Conservation (phyloP, 2,888 invertebrate genomes). For the Hololepta plana region DNA sequence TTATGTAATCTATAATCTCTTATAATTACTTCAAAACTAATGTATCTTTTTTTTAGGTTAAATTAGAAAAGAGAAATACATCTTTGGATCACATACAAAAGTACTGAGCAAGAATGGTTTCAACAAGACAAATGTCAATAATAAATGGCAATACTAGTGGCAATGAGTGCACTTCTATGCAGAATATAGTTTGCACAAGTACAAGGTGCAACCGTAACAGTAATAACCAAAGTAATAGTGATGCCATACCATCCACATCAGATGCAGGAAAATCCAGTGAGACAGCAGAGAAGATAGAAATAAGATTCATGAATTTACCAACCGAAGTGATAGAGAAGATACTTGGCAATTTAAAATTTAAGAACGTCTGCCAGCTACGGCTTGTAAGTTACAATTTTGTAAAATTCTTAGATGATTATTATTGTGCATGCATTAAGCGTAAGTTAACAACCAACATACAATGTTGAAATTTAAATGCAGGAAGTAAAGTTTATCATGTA, state of each 20-base stretch:
- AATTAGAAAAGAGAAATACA: no score
- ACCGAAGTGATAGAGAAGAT: constrained; percentile 67
- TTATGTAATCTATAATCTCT: no score
- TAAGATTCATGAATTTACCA: constrained; percentile 52
- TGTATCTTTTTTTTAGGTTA: no score
- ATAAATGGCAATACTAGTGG: constrained; percentile 24
- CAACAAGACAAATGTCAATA: constrained; percentile 34
- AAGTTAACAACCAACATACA: not conserved
- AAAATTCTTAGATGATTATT: constrained; percentile 6
- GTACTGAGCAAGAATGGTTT: constrained; percentile 29
- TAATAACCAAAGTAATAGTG: constrained; percentile 12
- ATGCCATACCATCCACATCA: constrained; percentile 6
- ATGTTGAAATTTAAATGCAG: not conserved
- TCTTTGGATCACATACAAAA: no score
- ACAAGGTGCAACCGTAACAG: constrained; percentile 22
- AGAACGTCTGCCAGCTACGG: constrained; percentile 59
- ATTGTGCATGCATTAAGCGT: not conserved
- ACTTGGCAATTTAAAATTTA: constrained; percentile 54
- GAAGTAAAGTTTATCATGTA: no score
- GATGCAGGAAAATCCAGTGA: constrained; percentile 12
- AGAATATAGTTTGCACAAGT: constrained; percentile 13
- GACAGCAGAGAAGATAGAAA: constrained; percentile 13
- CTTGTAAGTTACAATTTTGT: constrained; percentile 41
- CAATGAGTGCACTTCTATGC: constrained; percentile 11
- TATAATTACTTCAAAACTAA: no score